Evolutionary conservation across 1,140 invertebrate species (phyloP).

Genomic region (Acromyrmex heyeri): DNA sequence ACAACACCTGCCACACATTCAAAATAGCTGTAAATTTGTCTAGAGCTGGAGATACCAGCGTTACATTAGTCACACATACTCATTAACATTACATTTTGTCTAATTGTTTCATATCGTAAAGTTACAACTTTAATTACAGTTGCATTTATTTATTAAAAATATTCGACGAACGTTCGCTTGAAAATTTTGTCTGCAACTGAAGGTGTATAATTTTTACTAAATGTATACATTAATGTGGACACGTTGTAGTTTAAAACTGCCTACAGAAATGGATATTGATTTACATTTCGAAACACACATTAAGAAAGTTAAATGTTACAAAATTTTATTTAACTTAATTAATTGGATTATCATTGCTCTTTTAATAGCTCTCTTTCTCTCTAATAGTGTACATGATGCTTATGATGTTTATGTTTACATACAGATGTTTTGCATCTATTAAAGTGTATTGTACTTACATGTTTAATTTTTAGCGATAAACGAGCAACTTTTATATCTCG

Average conservation of each 20-base stretch:
- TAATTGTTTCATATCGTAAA: neutral
- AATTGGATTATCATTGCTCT: too few relatives aligned
- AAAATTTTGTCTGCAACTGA: neutral
- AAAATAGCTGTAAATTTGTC: neutral
- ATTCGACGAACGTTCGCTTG: neutral
- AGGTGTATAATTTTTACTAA: neutral
- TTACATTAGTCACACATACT: conserved; percentile 4
- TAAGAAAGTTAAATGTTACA: too few relatives aligned
- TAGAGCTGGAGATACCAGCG: neutral
- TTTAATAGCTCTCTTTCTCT: too few relatives aligned
- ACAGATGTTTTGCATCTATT: neutral
- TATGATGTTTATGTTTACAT: conserved; percentile 2
- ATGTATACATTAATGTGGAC: too few relatives aligned
- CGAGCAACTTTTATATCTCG: neutral
- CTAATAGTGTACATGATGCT: too few relatives aligned
- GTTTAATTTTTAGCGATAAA: neutral
- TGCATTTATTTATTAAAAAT: neutral
- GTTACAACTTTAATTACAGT: neutral
- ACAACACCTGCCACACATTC: conserved; percentile 5
- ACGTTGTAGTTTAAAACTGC: too few relatives aligned
- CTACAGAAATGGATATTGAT: too few relatives aligned
- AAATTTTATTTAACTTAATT: too few relatives aligned
- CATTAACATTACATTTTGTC: neutral
- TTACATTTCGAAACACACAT: too few relatives aligned
- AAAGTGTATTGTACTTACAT: neutral